Conservation (phyloP, 35 echinoderm and acorn worm genomes). For the Ophioderma brevispina region DNA sequence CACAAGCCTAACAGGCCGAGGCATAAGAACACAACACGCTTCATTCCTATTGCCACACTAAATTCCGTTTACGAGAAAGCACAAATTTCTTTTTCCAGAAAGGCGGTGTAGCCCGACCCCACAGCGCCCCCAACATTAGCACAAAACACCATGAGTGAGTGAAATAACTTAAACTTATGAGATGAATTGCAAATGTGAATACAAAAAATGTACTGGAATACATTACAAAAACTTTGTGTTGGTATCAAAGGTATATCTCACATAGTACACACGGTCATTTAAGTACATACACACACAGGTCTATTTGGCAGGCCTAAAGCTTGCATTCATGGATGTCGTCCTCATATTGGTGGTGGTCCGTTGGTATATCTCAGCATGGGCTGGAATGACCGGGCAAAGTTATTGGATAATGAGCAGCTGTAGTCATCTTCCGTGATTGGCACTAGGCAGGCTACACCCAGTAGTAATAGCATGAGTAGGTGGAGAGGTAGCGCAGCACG, state of each 20-base stretch:
- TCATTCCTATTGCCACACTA: not conserved
- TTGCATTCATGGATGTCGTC: not conserved
- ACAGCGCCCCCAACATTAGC: not conserved
- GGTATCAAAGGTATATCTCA: not conserved
- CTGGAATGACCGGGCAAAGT: conserved; percentile 92
- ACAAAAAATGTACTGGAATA: not conserved
- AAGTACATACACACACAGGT: not conserved
- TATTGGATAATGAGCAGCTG: conserved; percentile 90
- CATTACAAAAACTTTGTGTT: not conserved
- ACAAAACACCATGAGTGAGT: not conserved
- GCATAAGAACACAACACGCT: no score
- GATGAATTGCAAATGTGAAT: not conserved
- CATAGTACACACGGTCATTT: not conserved
- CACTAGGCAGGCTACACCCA: conserved; percentile 97
- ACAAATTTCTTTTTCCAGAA: not conserved
- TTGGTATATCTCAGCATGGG: conserved; percentile 95
- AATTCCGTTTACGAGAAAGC: not conserved
- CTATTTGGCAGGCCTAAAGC: not conserved
- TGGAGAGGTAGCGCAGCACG: conserved; percentile 90
- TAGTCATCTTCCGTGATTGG: conserved; percentile 97
- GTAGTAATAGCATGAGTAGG: conserved; percentile 90
- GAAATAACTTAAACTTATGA: conserved; percentile 3
- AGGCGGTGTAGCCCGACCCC: not conserved
- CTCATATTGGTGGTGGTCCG: conserved; percentile 84
- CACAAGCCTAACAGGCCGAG: not conserved